Base-by-base conservation (phyloP, 1,140 invertebrate species). In the Magallana ariakensis region DNA sequence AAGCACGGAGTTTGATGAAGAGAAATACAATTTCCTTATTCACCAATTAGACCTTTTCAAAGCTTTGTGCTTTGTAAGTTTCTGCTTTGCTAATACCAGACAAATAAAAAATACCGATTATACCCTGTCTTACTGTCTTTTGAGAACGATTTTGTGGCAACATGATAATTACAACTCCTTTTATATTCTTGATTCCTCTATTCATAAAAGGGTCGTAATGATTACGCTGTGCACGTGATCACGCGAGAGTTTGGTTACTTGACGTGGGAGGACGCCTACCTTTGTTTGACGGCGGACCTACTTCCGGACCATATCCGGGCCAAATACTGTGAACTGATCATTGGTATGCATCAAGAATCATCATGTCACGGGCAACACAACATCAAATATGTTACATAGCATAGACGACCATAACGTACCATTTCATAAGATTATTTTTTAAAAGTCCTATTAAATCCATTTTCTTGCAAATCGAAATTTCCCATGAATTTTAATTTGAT, bases 241-340 rank as follows among this genome's bases (percentile, higher is more conserved):
- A 95, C 94, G n/a, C 88, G 93, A 88, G 94, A 94, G 75, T 91
- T 93, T 83, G 92, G 92, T 10, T 94, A 94, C 85, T 86, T 95
- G 10, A 94, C 94, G 1, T 95, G 94, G 94, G 94, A 95, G 84
- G 93, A 95, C 87, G 92, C 93, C 8, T 95, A 94, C 85, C 89
- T 95, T 10, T 94, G 93, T 87, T 88, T 95, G 16, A 91, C 92
- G 55, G 93, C 93, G 3, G 92, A 94, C 22, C 82, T 94, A 1
- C 90, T 95, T 16, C 94, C 94, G 16, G 93, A 94, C 87, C 85
- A 90, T 19, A 92, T 94, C 26, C 87, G 94, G 53, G 94, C 94
- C 15, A 94, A 94, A 88, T 95, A 94, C 85, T 94, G 93, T 86
- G 87, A 87, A 82, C 83, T 87, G 26, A 87, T 87, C 19, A 87